A percentile compares a stretch with the other conserved stretches of the same genome.
Conservation (phyloP, 1,140 invertebrate genomes). For the Carposina sasakii region DNA sequence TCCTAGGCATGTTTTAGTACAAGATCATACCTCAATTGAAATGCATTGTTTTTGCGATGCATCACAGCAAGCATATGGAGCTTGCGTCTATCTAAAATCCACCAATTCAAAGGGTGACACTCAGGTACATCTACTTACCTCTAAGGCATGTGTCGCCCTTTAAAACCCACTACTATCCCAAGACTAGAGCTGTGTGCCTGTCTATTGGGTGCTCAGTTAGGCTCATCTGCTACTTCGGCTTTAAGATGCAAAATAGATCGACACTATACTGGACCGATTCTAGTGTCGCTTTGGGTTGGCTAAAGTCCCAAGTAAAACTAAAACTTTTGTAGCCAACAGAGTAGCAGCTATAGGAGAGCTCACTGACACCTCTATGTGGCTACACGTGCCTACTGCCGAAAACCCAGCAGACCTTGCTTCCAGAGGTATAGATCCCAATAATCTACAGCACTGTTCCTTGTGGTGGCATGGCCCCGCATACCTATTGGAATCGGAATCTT, state of each 20-base stretch:
- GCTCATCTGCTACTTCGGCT: neutral
- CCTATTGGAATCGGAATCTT: neutral
- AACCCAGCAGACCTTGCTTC: slow-evolving; percentile 1
- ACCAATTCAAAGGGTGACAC: neutral
- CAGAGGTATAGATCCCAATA: neutral
- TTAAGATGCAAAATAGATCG: neutral
- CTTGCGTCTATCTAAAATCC: slow-evolving; percentile 5
- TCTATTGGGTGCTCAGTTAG: slow-evolving; percentile 6
- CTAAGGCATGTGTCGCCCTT: slow-evolving; percentile 12
- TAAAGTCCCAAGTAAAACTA: slow-evolving; percentile 5
- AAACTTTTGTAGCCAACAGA: slow-evolving; percentile 11
- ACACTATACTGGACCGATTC: slow-evolving; percentile 13
- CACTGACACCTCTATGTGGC: slow-evolving; percentile 11
- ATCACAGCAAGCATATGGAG: slow-evolving; percentile 5
- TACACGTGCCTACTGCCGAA: slow-evolving; percentile 7
- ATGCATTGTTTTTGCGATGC: slow-evolving; percentile 9
- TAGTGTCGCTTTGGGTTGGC: slow-evolving; percentile 8
- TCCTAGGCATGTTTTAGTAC: neutral
- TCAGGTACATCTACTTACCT: neutral
- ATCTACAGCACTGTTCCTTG: neutral
- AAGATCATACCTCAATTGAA: slow-evolving; percentile 1
- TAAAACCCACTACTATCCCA: slow-evolving; percentile 10
- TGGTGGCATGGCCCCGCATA: slow-evolving; percentile 1
- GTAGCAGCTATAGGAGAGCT: slow-evolving; percentile 4
- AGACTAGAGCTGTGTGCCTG: slow-evolving; percentile 7